Evolutionary conservation across 2,113 vertebrate species (phyloP), one percentile per base, ranked within the genome.

Genomic region (Choloepus hoffmanni): DNA sequence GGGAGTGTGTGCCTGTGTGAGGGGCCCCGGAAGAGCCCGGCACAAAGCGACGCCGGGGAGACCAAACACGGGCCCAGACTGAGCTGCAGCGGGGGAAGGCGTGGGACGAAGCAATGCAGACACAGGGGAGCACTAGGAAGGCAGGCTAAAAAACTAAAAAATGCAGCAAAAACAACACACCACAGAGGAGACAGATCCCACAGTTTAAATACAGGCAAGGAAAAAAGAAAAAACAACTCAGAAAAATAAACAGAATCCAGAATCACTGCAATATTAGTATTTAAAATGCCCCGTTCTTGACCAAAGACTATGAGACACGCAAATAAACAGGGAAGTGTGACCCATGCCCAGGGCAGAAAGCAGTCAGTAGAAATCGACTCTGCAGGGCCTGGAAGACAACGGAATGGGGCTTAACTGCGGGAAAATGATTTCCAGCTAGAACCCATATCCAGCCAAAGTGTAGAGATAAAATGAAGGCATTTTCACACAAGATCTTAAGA

Each of bases 1-100:
- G 23, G 65, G 68, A 10, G 43, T 40, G 12, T 0, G 2, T 18
- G 23, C 67, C 18, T 0, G 0, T 12, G 43, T 0, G 3, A 73
- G 50, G 23, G 58, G n/a, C 19, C n/a, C 28, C 2, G 13, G 19
- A 45, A 12, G 65, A 28, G 36, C 36, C 77, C 5, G 0, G 50
- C 26, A 24, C 12, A 7, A 5, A 68, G 88, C 30, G 36, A 48
- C 11, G 10, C 16, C 28, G 11, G 16, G 28, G 40, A 21, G 36
- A 36, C 28, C 60, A 23, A 19, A 36, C 23, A 2, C 67, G 23
- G 19, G 2, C 84, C 33, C 28, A 50, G 2, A 5, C 28, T 9
- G 5, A 23, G 50, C 28, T 10, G 55, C 40, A 3, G 62, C 3
- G 15, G 26, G 48, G 33, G 82, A 67, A 7, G 18, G n/a, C 33